Conservation (phyloP, 2,888 invertebrate species). For the Nephrotoma flavescens region DNA sequence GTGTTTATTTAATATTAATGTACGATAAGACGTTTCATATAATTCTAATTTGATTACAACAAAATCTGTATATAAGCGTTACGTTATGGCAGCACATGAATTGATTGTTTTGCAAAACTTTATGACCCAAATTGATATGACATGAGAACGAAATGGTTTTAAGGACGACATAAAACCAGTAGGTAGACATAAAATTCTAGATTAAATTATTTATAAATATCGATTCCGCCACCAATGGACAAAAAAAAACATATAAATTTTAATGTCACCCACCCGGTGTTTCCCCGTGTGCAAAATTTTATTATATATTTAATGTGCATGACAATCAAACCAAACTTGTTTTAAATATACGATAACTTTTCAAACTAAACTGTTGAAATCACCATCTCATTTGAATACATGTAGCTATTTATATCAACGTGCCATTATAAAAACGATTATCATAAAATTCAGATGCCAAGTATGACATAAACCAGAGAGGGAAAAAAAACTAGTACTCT, state of each 20-base stretch:
- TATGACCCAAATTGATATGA: not conserved
- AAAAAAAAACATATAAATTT: too few relatives aligned
- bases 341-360: not conserved
- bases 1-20: not conserved
- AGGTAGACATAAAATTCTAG: too few relatives aligned
- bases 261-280: not conserved
- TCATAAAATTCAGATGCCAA: not conserved
- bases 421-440: not conserved
- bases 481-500: not conserved
- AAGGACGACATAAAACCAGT: not conserved
- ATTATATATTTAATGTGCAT: not conserved
- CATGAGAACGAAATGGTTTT: not conserved
- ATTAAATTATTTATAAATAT: too few relatives aligned
- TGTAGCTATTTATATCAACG: not conserved
- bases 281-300: not conserved
- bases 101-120: not conserved
- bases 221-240: too few relatives aligned
- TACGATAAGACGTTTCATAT: not conserved
- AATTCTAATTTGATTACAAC: not conserved
- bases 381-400: not conserved
- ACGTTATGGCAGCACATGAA: not conserved
- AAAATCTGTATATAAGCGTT: not conserved
- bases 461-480: not conserved
- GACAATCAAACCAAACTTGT: not conserved
- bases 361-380: not conserved